Conservation (phyloP, 1,140 invertebrate genomes). For the Pseudomyrmex dendroicus region DNA sequence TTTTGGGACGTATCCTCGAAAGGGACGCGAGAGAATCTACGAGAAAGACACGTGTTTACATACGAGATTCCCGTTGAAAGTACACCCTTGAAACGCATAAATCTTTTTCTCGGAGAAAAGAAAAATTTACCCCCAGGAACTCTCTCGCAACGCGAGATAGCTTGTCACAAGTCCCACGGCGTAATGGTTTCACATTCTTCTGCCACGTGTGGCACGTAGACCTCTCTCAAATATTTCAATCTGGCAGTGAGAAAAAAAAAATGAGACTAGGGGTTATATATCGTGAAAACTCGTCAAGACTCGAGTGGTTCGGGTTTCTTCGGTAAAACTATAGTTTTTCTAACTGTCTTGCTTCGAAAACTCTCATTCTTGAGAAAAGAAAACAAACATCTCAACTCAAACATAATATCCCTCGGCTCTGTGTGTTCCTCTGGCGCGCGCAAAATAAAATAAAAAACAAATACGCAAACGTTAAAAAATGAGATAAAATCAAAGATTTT, state of each 20-base stretch:
- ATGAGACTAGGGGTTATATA: background rate
- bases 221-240: conserved; percentile 9
- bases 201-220: conserved; percentile 28
- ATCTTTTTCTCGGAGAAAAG: conserved; percentile 39
- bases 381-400: no score
- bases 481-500: no score
- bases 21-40: background rate
- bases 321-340: background rate
- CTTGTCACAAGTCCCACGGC: conserved; percentile 53
- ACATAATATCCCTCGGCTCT: no score
- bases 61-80: conserved; percentile 46
- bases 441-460: no score
- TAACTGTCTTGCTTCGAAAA: background rate
- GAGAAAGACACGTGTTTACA: conserved; percentile 8
- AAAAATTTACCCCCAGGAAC: background rate
- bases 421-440: no score
- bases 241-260: background rate
- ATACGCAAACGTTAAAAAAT: no score
- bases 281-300: background rate
- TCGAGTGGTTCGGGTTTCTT: background rate
- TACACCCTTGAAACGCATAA: conserved; percentile 57
- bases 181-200: conserved; percentile 57
- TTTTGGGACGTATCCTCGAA: background rate
- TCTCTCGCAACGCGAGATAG: conserved; percentile 35
- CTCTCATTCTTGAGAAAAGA: background rate